A percentile compares a stretch with the other conserved stretches of the same genome.
Evolutionary conservation across 2,113 vertebrate species (phyloP).

Genomic region (Cavia porcellus): DNA sequence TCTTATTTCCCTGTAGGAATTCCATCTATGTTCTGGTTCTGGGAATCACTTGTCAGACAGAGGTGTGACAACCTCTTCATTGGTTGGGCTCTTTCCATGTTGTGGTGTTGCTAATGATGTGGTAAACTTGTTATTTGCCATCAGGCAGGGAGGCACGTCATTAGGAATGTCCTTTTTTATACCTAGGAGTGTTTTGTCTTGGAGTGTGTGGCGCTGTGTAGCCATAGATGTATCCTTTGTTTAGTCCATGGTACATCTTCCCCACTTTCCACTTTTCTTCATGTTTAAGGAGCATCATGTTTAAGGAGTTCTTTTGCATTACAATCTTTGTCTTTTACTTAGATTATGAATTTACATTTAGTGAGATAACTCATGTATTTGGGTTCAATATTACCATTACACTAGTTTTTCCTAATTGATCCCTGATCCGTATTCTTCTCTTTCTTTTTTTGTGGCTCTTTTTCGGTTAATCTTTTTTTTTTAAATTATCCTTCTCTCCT

Average conservation of each 20-base stretch:
- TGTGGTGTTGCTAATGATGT: not conserved
- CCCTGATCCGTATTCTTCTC: not conserved
- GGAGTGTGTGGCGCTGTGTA: not conserved
- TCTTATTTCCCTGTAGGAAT: not conserved
- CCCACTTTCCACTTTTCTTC: not conserved
- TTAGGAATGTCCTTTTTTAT: not conserved
- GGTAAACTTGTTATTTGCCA: not conserved
- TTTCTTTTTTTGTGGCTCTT: not conserved
- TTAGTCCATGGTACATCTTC: not conserved
- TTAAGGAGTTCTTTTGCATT: not conserved
- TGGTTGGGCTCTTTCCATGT: not conserved
- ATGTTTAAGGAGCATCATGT: not conserved
- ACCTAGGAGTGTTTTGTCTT: not conserved
- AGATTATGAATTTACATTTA: not conserved
- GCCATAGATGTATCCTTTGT: not conserved
- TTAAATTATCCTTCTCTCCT: not conserved
- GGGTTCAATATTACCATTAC: not conserved
- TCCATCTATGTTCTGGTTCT: not conserved
- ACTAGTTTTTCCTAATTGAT: not conserved
- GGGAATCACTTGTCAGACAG: not conserved
- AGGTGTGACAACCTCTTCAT: not conserved
- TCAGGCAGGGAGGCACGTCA: not conserved
- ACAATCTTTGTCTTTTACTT: not conserved
- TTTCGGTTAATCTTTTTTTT: not conserved
- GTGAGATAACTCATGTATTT: not conserved